Conservation (phyloP, 2,888 invertebrate species). For the Barypeithes pellucidus region DNA sequence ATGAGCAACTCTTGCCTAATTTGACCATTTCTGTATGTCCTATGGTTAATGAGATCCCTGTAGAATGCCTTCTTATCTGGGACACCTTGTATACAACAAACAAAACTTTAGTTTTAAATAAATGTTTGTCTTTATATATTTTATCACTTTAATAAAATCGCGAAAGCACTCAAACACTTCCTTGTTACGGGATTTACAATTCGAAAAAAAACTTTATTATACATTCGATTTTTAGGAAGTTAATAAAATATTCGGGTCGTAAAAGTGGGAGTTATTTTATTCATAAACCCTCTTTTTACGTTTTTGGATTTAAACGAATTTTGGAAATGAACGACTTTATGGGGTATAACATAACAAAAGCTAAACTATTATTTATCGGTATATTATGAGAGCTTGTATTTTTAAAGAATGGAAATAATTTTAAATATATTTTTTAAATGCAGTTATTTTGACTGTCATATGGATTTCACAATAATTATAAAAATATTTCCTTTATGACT, state of each 20-base stretch:
- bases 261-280: background rate
- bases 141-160: background rate
- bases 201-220: background rate
- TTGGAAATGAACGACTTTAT: background rate
- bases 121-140: background rate
- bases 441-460: too few relatives aligned
- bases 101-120: too few relatives aligned
- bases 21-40: too few relatives aligned
- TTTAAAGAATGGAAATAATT: background rate
- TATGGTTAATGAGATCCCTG: too few relatives aligned
- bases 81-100: too few relatives aligned
- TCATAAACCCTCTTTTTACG: background rate
- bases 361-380: background rate
- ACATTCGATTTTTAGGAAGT: background rate
- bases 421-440: too few relatives aligned
- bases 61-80: too few relatives aligned
- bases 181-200: background rate
- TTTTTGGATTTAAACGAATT: background rate
- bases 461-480: too few relatives aligned
- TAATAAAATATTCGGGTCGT: background rate
- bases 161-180: background rate
- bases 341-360: background rate
- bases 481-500: too few relatives aligned
- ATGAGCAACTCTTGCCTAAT: too few relatives aligned
- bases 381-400: background rate